These are phyloP conservation scores for Morpho helenor DNA, from an alignment of 2,888 invertebrate genomes.

Conservation along the genomic window DNA sequence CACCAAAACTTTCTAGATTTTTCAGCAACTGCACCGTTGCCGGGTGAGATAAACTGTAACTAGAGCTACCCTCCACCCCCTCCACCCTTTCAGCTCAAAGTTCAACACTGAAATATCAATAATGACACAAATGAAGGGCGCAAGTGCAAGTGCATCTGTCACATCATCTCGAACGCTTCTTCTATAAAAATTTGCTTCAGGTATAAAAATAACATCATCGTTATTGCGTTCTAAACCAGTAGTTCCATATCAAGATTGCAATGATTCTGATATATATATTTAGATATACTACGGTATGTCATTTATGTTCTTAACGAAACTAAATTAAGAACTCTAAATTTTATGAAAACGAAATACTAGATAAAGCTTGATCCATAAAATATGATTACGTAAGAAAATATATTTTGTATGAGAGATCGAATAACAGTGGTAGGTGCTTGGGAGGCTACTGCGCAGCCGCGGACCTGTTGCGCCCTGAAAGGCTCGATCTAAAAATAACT, in stretches of 20 bases:
- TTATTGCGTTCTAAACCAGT: not conserved
- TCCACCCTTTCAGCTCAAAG: not conserved
- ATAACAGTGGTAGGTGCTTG: not conserved
- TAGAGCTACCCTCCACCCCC: too few relatives aligned
- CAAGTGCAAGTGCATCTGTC: slow-evolving; percentile 4
- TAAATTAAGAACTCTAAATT: not conserved
- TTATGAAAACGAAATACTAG: not conserved
- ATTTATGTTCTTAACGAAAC: not conserved
- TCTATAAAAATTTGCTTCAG: too few relatives aligned
- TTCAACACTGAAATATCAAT: slow-evolving; percentile 6
- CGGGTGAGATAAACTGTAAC: not conserved
- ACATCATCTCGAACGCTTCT: not conserved
- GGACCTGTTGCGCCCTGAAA: slow-evolving; percentile 19
- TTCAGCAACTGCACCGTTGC: not conserved
- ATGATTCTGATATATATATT: not conserved
- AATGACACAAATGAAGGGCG: slow-evolving; percentile 1
- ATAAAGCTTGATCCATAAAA: not conserved
- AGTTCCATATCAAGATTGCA: not conserved
- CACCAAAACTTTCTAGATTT: too few relatives aligned
- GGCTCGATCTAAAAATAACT: slow-evolving; percentile 7
- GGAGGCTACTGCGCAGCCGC: slow-evolving; percentile 18
- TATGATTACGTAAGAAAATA: not conserved
- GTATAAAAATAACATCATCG: slow-evolving; percentile 1
- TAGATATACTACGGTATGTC: too few relatives aligned
- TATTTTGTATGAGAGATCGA: not conserved